Conservation (phyloP, 2,797 vertebrate species). For the Poecilia velifera region DNA sequence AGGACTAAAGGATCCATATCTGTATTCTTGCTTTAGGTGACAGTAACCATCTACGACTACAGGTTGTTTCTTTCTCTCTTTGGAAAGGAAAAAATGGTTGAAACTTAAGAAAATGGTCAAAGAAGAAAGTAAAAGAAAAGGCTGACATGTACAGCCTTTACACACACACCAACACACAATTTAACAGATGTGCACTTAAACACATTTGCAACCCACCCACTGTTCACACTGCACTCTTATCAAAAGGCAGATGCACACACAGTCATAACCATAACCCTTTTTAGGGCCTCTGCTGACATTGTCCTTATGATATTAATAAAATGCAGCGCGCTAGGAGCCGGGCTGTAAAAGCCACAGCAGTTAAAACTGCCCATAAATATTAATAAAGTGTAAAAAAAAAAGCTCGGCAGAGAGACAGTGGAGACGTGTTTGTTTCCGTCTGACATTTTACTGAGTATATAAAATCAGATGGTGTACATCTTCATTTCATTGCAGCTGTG, state of each 20-base stretch:
- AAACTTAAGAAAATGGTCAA: background rate
- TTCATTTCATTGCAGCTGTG: background rate
- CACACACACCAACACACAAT: background rate
- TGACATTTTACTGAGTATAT: background rate
- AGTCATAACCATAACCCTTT: slow-evolving; percentile 38
- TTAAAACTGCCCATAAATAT: slow-evolving; percentile 78
- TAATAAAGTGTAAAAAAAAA: slow-evolving; percentile 53
- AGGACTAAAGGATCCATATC: slow-evolving; percentile 41
- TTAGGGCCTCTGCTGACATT: slow-evolving; percentile 74
- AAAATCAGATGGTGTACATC: background rate
- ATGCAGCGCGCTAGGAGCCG: slow-evolving; percentile 56
- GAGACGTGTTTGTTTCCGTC: slow-evolving; percentile 3
- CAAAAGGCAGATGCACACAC: slow-evolving; percentile 3
- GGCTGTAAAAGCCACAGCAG: slow-evolving; percentile 64
- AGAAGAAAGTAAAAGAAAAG: background rate
- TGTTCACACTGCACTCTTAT: background rate
- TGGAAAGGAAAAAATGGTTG: background rate
- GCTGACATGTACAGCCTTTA: slow-evolving; percentile 1
- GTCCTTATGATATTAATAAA: slow-evolving; percentile 82
- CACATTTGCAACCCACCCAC: background rate
- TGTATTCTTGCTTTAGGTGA: slow-evolving; percentile 21
- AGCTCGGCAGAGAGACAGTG: slow-evolving; percentile 3
- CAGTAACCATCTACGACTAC: slow-evolving; percentile 5
- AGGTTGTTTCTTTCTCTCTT: slow-evolving; percentile 3
- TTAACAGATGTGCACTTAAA: slow-evolving; percentile 1